Evolutionary conservation across 2,888 invertebrate genomes (phyloP).

Genomic region (Tillus elongatus): DNA sequence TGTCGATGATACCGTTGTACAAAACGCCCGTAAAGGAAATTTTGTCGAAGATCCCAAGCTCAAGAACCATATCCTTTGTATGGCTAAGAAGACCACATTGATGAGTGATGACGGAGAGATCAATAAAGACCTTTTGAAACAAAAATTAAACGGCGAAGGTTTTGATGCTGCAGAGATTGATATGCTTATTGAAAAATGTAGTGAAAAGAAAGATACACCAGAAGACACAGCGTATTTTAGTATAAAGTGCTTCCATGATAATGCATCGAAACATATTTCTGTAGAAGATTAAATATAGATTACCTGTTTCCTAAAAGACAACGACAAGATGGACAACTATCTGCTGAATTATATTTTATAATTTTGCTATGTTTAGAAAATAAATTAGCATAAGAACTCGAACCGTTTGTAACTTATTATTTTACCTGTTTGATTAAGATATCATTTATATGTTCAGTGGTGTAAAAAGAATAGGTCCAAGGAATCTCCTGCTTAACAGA

Average conservation of each 20-base stretch:
- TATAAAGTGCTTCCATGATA: background rate
- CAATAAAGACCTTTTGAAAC: slow-evolving; percentile 10
- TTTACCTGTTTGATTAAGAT: too few species aligned
- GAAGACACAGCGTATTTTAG: slow-evolving; percentile 11
- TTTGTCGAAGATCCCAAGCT: slow-evolving; percentile 11
- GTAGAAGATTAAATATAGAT: too few species aligned
- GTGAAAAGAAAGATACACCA: slow-evolving; percentile 10
- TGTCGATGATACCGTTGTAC: background rate
- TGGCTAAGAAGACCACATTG: slow-evolving; percentile 9
- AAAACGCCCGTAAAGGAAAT: background rate
- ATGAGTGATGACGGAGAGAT: slow-evolving; percentile 8
- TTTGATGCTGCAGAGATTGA: slow-evolving; percentile 8
- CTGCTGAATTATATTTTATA: too few species aligned
- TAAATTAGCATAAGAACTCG: too few species aligned
- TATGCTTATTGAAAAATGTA: slow-evolving; percentile 8
- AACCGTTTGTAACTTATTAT: too few species aligned
- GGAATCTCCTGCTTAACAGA: too few species aligned
- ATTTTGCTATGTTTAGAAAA: too few species aligned
- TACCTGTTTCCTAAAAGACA: too few species aligned
- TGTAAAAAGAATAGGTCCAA: too few species aligned
- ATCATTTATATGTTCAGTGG: too few species aligned
- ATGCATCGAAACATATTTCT: background rate
- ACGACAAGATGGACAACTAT: too few species aligned
- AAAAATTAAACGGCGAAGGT: slow-evolving; percentile 4
- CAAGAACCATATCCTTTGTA: slow-evolving; percentile 13